A percentile compares a stretch with the other conserved stretches of the same genome.
These are phyloP conservation scores for Eulithis testata DNA, from an alignment of 2,888 invertebrate genomes.

Conservation along the genomic window DNA sequence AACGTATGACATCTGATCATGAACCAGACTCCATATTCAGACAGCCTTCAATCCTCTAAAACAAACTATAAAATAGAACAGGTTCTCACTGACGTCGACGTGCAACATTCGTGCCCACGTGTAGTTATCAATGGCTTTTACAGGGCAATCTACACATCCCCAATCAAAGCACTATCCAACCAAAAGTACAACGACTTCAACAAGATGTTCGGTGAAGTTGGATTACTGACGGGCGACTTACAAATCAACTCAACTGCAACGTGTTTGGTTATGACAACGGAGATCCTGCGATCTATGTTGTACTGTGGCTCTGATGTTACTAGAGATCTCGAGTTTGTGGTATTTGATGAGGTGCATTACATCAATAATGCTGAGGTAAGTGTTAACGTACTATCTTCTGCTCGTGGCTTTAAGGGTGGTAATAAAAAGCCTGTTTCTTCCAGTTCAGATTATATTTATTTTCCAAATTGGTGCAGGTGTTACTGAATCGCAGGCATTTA, in stretches of 20 bases:
- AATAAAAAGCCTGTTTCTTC: no score
- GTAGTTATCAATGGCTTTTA: neutral
- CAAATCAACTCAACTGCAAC: constrained; percentile 97
- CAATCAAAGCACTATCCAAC: constrained; percentile 99
- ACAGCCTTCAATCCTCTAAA: no score
- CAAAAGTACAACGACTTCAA: constrained; percentile 99
- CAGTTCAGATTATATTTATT: no score
- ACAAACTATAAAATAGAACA: no score
- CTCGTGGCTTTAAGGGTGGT: no score
- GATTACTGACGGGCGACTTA: constrained; percentile 97
- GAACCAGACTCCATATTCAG: no score
- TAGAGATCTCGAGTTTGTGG: constrained; percentile 98
- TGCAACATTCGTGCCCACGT: no score
- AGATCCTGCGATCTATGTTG: constrained; percentile 98
- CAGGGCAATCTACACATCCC: constrained; percentile 98
- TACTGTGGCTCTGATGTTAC: constrained; percentile 97
- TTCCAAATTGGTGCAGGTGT: no score
- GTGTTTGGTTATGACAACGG: constrained; percentile 99
- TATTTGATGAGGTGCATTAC: constrained; percentile 99
- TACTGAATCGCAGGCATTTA: no score
- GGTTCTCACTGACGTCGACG: no score
- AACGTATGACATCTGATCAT: no score
- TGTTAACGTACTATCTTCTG: neutral
- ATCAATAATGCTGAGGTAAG: constrained; percentile 96
- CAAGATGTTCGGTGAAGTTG: constrained; percentile 95